Evolutionary conservation across 2,113 vertebrate genomes (phyloP), one percentile per base, ranked within the genome.

Genomic region (Nothoprocta pentlandii): DNA sequence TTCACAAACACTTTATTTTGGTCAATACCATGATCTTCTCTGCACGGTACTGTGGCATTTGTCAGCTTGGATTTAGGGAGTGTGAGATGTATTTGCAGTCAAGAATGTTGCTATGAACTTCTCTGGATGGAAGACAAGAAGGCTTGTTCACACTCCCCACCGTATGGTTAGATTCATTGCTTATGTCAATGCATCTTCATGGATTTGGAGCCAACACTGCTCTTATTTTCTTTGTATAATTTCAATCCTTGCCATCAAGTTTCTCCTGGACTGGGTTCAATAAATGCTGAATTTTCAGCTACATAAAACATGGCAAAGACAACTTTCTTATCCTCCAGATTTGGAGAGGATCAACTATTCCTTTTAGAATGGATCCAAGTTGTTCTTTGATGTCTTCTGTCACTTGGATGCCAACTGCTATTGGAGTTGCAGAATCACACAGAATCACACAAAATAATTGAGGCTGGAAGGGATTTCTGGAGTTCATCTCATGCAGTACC

Each of bases 131-230:
- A 63, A 75, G 68, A 91, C 30, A 69, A 47, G 32, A 25, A 70
- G 56, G 16, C 42, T 86, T 90, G 66, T 86, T 96, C 92, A 84
- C 59, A 71, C 81, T 92, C 81, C 62, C 78, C 59, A 90, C 74
- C 90, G 82, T 91, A 95, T 90, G 96, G 84, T 87, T 94, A 90
- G 92, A 96, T 90, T 96, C 90, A 96, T 47, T 92, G 83, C 21
- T 26, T 66, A 73, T 93, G 90, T 95, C 91, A 95, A 96, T 79
- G 85, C 39, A 39, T 58, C 44, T 75, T 88, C 84, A 70, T 26
- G 42, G 63, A 77, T 84, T 73, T 90, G 89, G 87, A 94, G 49
- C 66, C 91, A 80, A 75, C 73, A 66, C 83, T 92, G 87, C 82
- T 84, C 95, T 91, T 90, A 70, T 90, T 71, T 32, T 61, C 61